Evolutionary conservation across 2,797 vertebrate species (phyloP).

Genomic region (Threskiornis aethiopicus): DNA sequence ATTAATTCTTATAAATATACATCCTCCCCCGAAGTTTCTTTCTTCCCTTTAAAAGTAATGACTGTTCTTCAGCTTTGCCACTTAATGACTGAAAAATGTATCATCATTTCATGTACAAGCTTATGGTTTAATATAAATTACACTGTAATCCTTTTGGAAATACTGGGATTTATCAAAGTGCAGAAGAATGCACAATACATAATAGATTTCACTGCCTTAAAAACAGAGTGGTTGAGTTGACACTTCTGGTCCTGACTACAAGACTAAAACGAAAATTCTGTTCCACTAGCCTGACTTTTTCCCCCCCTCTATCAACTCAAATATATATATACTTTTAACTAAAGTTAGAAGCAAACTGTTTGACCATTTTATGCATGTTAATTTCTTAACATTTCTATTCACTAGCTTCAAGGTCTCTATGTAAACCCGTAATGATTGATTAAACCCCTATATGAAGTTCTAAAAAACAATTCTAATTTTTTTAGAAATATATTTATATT

Average conservation of each 20-base stretch:
- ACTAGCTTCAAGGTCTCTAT: neutral
- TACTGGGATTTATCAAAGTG: neutral
- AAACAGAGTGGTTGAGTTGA: neutral
- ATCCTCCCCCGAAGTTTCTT: neutral
- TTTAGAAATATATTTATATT: neutral
- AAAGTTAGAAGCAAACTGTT: neutral
- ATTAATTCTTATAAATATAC: neutral
- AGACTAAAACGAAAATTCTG: neutral
- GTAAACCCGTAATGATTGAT: neutral
- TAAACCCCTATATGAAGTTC: neutral
- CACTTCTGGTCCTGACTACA: neutral
- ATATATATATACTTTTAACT: neutral
- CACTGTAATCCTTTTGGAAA: neutral
- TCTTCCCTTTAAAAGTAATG: neutral
- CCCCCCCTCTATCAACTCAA: neutral
- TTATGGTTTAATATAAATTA: neutral
- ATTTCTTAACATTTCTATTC: neutral
- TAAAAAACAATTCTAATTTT: neutral
- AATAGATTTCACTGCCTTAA: constrained; percentile 12
- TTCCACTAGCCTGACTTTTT: neutral
- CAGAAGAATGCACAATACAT: neutral
- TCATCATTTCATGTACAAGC: neutral
- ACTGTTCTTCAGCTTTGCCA: neutral
- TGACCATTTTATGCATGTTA: neutral
- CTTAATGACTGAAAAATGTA: constrained; percentile 1